phyloP scores from a whole-genome alignment of 2,113 vertebrate species.

The Caracal caracal region DNA sequence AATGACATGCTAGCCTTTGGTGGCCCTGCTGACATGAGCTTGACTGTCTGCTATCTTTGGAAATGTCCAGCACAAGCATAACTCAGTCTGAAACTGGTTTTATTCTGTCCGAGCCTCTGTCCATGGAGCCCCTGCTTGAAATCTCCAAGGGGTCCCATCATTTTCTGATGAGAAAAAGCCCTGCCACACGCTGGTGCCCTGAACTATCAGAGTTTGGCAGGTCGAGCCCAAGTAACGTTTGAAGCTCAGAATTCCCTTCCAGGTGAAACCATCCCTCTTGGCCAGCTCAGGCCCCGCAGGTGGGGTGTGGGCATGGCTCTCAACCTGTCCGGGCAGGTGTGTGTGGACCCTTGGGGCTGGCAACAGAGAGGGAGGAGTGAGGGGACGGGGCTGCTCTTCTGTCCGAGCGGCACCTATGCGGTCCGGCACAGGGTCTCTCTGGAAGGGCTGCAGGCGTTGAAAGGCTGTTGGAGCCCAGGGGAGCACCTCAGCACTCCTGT shows the following conservation, averaged over 20 bases:
- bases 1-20: not conserved
- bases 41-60: not conserved
- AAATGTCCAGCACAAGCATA: not conserved
- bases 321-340: fast-evolving
- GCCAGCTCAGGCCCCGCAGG: too few relatives aligned
- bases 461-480: fast-evolving
- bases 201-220: not conserved
- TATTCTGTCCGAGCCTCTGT: not conserved
- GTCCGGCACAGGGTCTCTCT: not conserved
- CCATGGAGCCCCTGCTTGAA: not conserved
- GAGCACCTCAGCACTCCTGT: not conserved
- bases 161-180: not conserved
- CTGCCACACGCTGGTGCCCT: fast-evolving
- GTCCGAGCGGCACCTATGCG: fast-evolving
- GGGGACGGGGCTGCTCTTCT: not conserved
- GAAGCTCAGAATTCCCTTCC: not conserved
- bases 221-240: not conserved
- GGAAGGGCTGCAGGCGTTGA: not conserved
- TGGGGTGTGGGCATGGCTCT: too few relatives aligned
- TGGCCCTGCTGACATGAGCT: not conserved
- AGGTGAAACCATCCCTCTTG: too few relatives aligned
- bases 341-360: not conserved
- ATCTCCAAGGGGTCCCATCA: fast-evolving
- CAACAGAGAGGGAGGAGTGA: fast-evolving
- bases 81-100: not conserved